These are phyloP conservation scores for Aptenodytes forsteri DNA, from an alignment of 2,113 vertebrate genomes.

Conservation along the genomic window DNA sequence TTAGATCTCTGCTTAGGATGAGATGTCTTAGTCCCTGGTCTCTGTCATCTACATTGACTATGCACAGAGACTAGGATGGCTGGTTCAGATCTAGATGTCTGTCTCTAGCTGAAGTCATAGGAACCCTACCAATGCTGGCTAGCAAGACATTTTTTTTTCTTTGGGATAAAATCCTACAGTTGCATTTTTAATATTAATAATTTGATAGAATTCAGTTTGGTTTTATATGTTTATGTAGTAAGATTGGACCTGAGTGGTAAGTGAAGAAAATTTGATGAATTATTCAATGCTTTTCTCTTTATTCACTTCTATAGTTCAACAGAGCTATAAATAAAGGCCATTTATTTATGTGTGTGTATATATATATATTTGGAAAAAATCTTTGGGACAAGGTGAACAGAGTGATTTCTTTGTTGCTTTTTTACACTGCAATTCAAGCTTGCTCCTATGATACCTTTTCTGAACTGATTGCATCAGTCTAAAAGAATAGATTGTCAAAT, in stretches of 20 bases:
- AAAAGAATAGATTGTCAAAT: not conserved
- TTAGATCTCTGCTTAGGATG: not conserved
- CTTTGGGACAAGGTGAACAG: not conserved
- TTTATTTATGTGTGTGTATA: not conserved
- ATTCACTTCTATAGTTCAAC: not conserved
- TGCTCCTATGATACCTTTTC: not conserved
- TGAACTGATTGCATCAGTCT: not conserved
- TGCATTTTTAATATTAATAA: not conserved
- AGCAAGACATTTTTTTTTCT: not conserved
- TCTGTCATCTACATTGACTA: not conserved
- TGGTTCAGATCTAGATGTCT: not conserved
- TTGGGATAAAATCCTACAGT: not conserved
- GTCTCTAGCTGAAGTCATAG: not conserved
- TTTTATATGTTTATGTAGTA: not conserved
- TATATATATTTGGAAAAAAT: not conserved
- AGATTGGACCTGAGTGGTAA: not conserved
- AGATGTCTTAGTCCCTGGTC: not conserved
- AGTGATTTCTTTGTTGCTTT: not conserved
- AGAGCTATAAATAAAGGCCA: not conserved
- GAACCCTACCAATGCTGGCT: not conserved
- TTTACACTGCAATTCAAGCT: not conserved
- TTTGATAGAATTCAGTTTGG: not conserved
- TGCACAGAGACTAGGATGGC: not conserved
- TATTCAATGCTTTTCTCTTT: slow-evolving; percentile 11
- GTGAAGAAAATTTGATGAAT: slow-evolving; percentile 1